Base-by-base conservation (phyloP, 2,113 vertebrate genomes). In the Tupaia tana region DNA sequence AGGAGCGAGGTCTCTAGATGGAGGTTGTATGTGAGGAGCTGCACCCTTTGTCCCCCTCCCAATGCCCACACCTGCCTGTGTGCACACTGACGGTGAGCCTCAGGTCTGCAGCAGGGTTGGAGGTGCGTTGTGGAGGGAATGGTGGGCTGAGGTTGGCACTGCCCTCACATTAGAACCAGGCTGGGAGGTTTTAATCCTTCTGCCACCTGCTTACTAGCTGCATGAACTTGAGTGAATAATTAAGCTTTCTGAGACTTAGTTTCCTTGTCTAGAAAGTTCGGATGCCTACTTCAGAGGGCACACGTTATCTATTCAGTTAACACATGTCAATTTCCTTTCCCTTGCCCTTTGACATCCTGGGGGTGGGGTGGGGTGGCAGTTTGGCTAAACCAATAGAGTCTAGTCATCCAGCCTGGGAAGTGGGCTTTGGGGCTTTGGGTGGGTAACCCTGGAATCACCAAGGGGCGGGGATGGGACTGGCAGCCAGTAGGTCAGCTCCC, bases 1-100 rank as follows among this genome's bases (percentile, higher is more conserved):
- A 90, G 73, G 95, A 95, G 92, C 11, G 52, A 91, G 89, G 77
- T 80, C 93, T 88, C 16, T 73, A 67, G 70, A 54, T 74, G 29
- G 22, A 95, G 77, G 69, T 31, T 79, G 69, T 75, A 16, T 58
- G 16, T 90, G 10, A 34, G 80, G 92, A 95, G 52, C 86, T 6
- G 25, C 74, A 92, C 81, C 88, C 90, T 95, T 95, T 89, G 94
- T 86, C 87, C 70, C 87, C 86, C 85, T 90, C 59, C 63, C 54
- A 24, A 27, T 0, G 13, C 77, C 59, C 20, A 27, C 85, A 95
- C 95, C 96, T 95, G 97, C 77, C 78, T 31, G 3, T 20, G 69
- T 73, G 64, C 78, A 24, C 11, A 14, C 58, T 27, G 34, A 88
- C 73, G 4, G 9, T 3, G 29, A 18, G 29, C 66, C 88, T 25